Base-by-base conservation (phyloP, 2,113 vertebrate genomes). In the Hymenochirus boettgeri region DNA sequence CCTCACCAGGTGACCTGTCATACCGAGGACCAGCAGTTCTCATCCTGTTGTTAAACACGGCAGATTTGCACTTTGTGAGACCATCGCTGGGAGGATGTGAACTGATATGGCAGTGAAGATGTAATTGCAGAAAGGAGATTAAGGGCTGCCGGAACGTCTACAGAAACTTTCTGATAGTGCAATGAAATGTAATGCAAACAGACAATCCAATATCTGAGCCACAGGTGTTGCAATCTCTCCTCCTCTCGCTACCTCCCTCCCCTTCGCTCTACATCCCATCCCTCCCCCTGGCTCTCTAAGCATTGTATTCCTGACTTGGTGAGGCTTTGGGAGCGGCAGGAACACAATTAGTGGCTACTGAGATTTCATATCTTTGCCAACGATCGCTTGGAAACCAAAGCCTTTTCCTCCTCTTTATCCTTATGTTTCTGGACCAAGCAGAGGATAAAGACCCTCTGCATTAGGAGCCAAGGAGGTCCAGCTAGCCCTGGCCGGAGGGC, bases 251-350 rank as follows among this genome's bases (percentile, higher is more conserved):
- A 23, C 17, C 48, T 55, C 53, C 62, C 37, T 48, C 11, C 15
- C 65, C 56, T 17, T 4, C 29, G 21, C 23, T 58, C 29, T 60
- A 37, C 59, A 27, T 70, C 12, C 4, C 37, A 17, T 24, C 42
- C 46, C 53, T 58, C 21, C 64, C 54, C 71, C 50, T 17, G 37
- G 65, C 57, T 60, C 65, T 69, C 65, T 23, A 57, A 45, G 33
- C 46, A 63, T 63, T 57, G 60, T 63, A 63, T 63, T 52, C 61
- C 46, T 58, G 52, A 50, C 59, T 62, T 57, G 67, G 52, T n/a
- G n/a, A n/a, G 55, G 54, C n/a, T 50, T 58, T 42, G 69, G 46
- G 69, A 52, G 61, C 45, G 61, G 69, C 60, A 63, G 65, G 47
- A 60, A 52, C 25, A 67, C 42, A 58, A 67, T 59, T 42, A 53